Conservation (phyloP, 2,888 invertebrate species). For the Lutraria lutraria region DNA sequence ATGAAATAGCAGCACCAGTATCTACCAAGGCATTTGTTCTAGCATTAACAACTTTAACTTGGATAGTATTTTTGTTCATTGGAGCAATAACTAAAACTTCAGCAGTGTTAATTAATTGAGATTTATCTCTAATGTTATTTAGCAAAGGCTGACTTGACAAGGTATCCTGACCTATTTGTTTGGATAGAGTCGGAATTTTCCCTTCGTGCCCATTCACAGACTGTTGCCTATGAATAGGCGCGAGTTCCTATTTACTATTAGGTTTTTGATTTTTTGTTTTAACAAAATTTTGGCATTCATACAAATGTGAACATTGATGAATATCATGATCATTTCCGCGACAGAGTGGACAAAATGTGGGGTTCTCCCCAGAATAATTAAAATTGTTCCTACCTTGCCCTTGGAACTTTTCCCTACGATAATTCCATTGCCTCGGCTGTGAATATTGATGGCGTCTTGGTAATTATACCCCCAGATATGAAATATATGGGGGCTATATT, state of each 20-base stretch:
- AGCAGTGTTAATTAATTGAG: too few relatives aligned
- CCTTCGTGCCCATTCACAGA: neutral
- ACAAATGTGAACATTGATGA: neutral
- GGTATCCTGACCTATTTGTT: too few relatives aligned
- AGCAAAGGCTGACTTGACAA: too few relatives aligned
- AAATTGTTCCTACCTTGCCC: neutral
- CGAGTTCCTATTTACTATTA: neutral
- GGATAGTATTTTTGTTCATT: conserved; percentile 38
- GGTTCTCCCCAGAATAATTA: neutral
- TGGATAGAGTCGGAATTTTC: neutral
- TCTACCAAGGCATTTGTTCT: conserved; percentile 36
- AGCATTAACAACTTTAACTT: conserved; percentile 27
- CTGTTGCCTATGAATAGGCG: neutral
- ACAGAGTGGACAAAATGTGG: neutral
- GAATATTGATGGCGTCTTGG: neutral
- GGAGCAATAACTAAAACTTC: conserved; percentile 35
- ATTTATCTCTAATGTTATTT: too few relatives aligned
- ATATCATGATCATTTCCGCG: neutral
- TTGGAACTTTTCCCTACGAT: neutral
- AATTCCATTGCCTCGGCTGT: neutral
- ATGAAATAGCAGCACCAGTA: conserved; percentile 47
- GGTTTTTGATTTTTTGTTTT: neutral
- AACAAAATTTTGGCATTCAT: neutral
- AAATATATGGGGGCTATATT: neutral
- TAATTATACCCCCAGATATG: too few relatives aligned